Conservation (phyloP, 2,797 vertebrate genomes). For the Mus minutoides region DNA sequence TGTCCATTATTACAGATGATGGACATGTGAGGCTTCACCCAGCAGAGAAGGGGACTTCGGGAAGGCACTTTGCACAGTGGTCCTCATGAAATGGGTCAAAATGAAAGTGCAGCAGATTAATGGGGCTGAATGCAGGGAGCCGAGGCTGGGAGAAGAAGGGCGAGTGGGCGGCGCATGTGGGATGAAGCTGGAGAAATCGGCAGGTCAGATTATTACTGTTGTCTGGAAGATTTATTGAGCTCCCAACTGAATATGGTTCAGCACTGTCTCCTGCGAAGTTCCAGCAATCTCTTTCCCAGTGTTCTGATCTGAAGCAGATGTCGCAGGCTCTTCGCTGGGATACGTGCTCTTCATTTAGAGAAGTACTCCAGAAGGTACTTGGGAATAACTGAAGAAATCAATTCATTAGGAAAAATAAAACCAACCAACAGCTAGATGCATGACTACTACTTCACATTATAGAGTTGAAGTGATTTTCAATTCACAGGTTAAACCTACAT, state of each 20-base stretch:
- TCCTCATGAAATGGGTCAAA: background rate
- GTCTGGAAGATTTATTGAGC: background rate
- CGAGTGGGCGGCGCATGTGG: background rate
- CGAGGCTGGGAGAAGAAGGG: background rate
- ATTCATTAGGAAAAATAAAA: background rate
- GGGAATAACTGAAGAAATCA: slow-evolving; percentile 9
- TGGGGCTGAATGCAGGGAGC: background rate
- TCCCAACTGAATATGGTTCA: background rate
- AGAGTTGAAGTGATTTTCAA: background rate
- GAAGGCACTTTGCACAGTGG: background rate
- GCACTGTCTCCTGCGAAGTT: background rate
- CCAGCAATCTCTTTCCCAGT: background rate
- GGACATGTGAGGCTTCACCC: background rate
- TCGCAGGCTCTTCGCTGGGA: background rate
- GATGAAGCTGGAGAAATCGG: background rate
- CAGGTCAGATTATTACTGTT: background rate
- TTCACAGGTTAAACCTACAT: background rate
- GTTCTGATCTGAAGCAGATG: slow-evolving; percentile 24
- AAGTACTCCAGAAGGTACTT: background rate
- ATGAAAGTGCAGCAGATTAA: background rate
- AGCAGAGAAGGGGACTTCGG: background rate
- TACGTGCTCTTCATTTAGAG: background rate
- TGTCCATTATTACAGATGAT: background rate
- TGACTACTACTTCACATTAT: background rate
- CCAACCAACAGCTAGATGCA: background rate